Evolutionary conservation across 2,113 vertebrate genomes (phyloP), one percentile per base, ranked within the genome.

Genomic region (Scomber japonicus): DNA sequence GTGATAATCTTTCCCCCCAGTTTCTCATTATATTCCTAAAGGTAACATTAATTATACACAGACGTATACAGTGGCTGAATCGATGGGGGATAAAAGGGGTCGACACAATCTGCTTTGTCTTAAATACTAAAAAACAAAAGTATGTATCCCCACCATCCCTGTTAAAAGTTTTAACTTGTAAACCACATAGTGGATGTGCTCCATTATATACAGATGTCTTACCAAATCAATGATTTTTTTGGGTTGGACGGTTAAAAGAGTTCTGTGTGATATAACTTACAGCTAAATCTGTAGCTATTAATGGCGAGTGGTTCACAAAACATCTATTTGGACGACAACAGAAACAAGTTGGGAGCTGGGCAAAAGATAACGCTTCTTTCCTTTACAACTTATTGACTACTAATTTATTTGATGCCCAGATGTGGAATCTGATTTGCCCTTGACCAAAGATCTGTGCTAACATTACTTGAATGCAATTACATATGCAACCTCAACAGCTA

Each of bases 241-340:
- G 49, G 71, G 70, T 56, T 80, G 89, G 90, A 92, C 88, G 88
- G 89, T 67, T 71, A 74, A 64, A 44, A 69, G 19, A 77, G 48
- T 55, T 82, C 11, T 73, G 30, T 54, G 50, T 75, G 53, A 53
- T 68, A 49, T 27, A 62, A 73, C 51, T 57, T 61, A 50, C 46
- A 82, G 71, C 27, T 80, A 27, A 72, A 54, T 67, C 55, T 66
- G 55, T 7, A 27, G 55, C 81, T 44, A 24, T 84, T 75, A 67
- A 79, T 49, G 62, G 65, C 45, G 31, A 64, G 67, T 71, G 71
- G 86, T 81, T 81, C 79, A 70, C 3, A 73, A 63, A 85, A 85
- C 70, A 56, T 54, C 3, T 61, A 56, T 44, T 40, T 35, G n/a
- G 51, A 40, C 35, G 35, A 40, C 35, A 40, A 44, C 14, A 64